Evolutionary conservation across 1,140 invertebrate species (phyloP).

Genomic region (Metopolophium dirhodum): DNA sequence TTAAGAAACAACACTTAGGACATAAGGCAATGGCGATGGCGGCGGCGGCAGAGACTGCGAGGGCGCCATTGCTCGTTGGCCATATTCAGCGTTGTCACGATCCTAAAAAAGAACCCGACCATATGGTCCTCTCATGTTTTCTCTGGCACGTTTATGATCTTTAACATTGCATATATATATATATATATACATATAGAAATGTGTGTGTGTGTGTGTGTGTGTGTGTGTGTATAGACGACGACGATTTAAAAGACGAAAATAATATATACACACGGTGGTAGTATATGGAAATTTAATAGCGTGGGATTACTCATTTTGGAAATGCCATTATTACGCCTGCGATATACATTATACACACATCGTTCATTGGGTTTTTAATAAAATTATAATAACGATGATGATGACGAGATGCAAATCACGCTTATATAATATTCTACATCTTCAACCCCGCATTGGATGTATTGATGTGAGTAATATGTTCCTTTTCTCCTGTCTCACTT

Average conservation of each 20-base stretch:
- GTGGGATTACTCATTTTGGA: slow-evolving; percentile 55
- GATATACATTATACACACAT: background rate
- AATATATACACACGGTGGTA: slow-evolving; percentile 18
- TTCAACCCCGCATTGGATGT: background rate
- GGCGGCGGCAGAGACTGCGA: slow-evolving; percentile 11
- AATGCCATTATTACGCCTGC: slow-evolving; percentile 33
- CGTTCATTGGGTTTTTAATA: background rate
- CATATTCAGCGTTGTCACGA: slow-evolving; percentile 56
- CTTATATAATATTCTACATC: background rate
- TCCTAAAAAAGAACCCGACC: slow-evolving; percentile 57
- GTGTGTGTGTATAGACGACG: background rate
- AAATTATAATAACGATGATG: slow-evolving; percentile 24
- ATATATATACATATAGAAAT: background rate
- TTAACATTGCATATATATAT: slow-evolving; percentile 46
- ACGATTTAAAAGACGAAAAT: slow-evolving; percentile 55
- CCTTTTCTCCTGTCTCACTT: background rate
- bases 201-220: background rate
- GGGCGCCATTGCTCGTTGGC: slow-evolving; percentile 53
- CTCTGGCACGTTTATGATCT: slow-evolving; percentile 57
- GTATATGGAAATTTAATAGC: slow-evolving; percentile 52
- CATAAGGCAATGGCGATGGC: background rate
- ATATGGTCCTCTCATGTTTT: slow-evolving; percentile 56
- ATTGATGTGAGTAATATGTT: background rate
- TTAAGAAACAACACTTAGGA: slow-evolving; percentile 15
- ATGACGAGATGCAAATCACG: background rate